These are phyloP conservation scores for Macaria notata DNA, from an alignment of 2,888 invertebrate genomes.

Conservation along the genomic window DNA sequence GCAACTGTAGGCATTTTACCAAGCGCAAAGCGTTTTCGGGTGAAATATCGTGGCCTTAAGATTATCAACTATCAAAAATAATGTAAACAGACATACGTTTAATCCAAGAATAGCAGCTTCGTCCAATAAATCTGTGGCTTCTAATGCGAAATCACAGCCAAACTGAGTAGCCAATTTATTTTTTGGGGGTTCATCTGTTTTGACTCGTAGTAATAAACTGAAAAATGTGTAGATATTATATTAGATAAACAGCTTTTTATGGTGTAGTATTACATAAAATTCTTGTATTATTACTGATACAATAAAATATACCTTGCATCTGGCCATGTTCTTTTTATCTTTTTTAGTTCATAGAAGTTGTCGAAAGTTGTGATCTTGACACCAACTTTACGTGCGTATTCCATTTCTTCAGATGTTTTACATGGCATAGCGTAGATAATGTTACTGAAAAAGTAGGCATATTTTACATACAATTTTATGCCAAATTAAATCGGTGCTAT, in stretches of 20 bases:
- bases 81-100: conserved; percentile 30
- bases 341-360: conserved; percentile 42
- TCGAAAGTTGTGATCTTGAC: conserved; percentile 49
- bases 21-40: too few species aligned
- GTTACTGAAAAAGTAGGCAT: conserved; percentile 33
- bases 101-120: conserved; percentile 47
- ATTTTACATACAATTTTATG: not conserved
- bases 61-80: too few species aligned
- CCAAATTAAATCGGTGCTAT: not conserved
- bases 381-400: conserved; percentile 41
- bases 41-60: too few species aligned
- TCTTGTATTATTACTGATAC: not conserved
- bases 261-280: not conserved
- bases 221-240: not conserved
- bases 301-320: conserved; percentile 40
- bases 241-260: not conserved
- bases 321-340: conserved; percentile 46
- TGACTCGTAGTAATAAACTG: conserved; percentile 39
- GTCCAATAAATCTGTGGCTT: conserved; percentile 45
- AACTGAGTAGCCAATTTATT: conserved; percentile 43
- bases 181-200: conserved; percentile 40
- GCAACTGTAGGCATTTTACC: too few species aligned
- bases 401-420: conserved; percentile 46
- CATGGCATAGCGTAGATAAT: conserved; percentile 47
- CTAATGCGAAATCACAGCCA: conserved; percentile 48